Evolutionary conservation across 2,113 vertebrate species (phyloP).

Genomic region (Struthidea cinerea): DNA sequence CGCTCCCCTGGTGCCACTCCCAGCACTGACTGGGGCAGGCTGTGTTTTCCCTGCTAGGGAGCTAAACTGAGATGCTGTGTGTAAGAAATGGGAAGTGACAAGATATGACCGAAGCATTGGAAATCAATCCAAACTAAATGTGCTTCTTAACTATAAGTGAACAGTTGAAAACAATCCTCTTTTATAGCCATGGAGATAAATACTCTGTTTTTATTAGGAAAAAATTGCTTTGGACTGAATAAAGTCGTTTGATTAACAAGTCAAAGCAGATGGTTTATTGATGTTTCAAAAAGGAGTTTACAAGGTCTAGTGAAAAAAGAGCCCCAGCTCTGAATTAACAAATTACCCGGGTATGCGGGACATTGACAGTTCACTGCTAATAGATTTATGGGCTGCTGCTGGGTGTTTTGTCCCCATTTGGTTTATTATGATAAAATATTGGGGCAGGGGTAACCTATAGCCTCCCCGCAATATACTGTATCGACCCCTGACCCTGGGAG

Average conservation of each 20-base stretch:
- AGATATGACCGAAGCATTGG: slow-evolving; percentile 97
- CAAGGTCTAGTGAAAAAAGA: slow-evolving; percentile 78
- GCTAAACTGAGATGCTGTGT: slow-evolving; percentile 96
- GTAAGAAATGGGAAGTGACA: slow-evolving; percentile 98
- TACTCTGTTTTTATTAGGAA: slow-evolving; percentile 84
- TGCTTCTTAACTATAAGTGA: slow-evolving; percentile 99
- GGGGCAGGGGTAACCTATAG: slow-evolving; percentile 71
- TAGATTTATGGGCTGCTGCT: slow-evolving; percentile 79
- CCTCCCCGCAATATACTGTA: slow-evolving; percentile 70
- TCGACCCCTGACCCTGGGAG: slow-evolving; percentile 69
- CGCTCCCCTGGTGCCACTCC: background rate
- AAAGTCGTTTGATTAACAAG: slow-evolving; percentile 84
- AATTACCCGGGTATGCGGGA: slow-evolving; percentile 74
- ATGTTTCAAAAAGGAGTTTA: slow-evolving; percentile 81
- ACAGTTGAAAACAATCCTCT: slow-evolving; percentile 92
- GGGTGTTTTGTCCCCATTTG: slow-evolving; percentile 71
- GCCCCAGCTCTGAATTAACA: slow-evolving; percentile 76
- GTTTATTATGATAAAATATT: slow-evolving; percentile 80
- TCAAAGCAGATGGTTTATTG: slow-evolving; percentile 83
- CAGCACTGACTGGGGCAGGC: slow-evolving; percentile 54
- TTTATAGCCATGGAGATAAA: slow-evolving; percentile 83
- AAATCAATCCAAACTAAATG: slow-evolving; percentile 99
- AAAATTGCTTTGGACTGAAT: slow-evolving; percentile 84
- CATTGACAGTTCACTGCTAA: slow-evolving; percentile 78
- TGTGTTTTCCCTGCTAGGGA: slow-evolving; percentile 79